phyloP scores from a whole-genome alignment of 2,797 vertebrate species.

The Melanotaenia maccullochi region DNA sequence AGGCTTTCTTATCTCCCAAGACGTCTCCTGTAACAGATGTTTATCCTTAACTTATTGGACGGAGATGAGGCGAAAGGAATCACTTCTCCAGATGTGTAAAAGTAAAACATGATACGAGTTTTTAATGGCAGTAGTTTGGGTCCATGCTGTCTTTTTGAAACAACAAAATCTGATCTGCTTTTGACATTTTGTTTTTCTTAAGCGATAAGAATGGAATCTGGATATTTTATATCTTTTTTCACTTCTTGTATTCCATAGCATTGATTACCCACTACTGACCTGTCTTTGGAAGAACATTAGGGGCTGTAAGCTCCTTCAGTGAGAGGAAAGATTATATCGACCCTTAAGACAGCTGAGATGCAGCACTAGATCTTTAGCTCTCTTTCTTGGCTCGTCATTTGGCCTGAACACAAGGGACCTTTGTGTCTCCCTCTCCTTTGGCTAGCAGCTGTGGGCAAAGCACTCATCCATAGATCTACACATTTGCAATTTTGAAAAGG shows the following conservation, averaged over 20 bases:
- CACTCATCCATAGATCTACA: conserved; percentile 75
- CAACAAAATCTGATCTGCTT: conserved; percentile 37
- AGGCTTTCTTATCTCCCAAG: conserved; percentile 57
- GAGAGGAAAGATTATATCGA: conserved; percentile 71
- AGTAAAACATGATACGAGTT: conserved; percentile 63
- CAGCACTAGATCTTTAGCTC: conserved; percentile 75
- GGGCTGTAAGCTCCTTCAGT: conserved; percentile 53
- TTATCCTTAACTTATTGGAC: conserved; percentile 66
- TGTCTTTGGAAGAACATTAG: conserved; percentile 41
- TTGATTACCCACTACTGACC: conserved; percentile 54
- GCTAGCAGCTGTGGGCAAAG: conserved; percentile 81
- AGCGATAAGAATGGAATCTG: conserved; percentile 36
- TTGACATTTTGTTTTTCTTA: conserved; percentile 50
- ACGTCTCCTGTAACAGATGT: conserved; percentile 73
- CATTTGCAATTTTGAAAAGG: conserved; percentile 71
- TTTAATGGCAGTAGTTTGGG: conserved; percentile 24
- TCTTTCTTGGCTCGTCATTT: conserved; percentile 74
- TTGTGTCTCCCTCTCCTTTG: conserved; percentile 73
- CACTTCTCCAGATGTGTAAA: conserved; percentile 70
- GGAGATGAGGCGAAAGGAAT: conserved; percentile 55
- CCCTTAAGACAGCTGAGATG: conserved; percentile 80
- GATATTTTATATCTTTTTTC: conserved; percentile 6
- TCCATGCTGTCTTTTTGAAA: conserved; percentile 25
- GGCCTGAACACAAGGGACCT: conserved; percentile 73
- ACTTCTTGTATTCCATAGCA: conserved; percentile 54